Evolutionary conservation across 2,888 invertebrate species (phyloP), one percentile per base, ranked within the genome.

Genomic region (Melieria crassipennis): DNA sequence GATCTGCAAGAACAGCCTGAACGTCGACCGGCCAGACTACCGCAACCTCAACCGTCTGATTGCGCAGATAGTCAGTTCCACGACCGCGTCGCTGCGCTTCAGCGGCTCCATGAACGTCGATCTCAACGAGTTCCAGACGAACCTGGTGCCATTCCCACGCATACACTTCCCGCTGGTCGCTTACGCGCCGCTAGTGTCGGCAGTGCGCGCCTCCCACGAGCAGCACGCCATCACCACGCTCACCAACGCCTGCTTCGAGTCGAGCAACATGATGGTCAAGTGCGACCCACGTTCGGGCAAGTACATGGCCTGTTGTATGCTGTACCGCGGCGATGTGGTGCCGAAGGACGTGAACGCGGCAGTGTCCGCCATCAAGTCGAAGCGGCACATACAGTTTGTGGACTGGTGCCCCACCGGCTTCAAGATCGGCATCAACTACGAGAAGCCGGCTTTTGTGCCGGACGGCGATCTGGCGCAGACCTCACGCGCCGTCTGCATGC

Each of bases 371-470:
- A 92, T 95, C 88, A 94, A 94, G 85, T 90, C 91, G 0, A 91
- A 92, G 77, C 91, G 91, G 78, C 89, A 90, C 65, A 93, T 97
- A 69, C 91, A 94, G 76, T 98, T 98, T 82, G 96, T 97, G n/a
- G 95, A 96, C 82, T 96, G 96, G 95, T 95, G 96, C 84, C 96
- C 96, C 3, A 96, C 96, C 7, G 96, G 97, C 0, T 96, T 96
- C 84, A 95, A 96, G 88, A 93, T 93, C 45, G 94, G 94, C 75
- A 94, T 94, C 80, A 94, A 94, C 88, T 93, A 93, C 87, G 93
- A 95, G 87, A 92, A 93, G 30, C 95, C 96, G 0, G 92, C 92
- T 2, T 91, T 92, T 70, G 92, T 93, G 65, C 90, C 90, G 13
- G 92, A 92, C 30, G 93, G 93, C 0, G 94, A 94, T 87, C 87